Evolutionary conservation across 2,113 vertebrate genomes (phyloP).

Genomic region (Chlamydotis undulata): DNA sequence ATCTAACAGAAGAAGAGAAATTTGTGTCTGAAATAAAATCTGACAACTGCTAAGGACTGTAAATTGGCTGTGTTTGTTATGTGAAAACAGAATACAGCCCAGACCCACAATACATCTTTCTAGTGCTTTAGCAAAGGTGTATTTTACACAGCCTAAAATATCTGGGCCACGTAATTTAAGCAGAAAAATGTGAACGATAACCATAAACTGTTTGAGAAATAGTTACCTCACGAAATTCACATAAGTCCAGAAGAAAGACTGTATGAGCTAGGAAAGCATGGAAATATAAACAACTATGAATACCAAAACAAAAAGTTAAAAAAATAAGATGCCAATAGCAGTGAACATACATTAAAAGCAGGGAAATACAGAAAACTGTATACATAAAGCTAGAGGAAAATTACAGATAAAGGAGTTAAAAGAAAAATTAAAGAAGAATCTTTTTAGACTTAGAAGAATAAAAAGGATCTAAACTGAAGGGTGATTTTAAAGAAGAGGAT

Average conservation of each 20-base stretch:
- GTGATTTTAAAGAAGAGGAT: not conserved
- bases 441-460: not conserved
- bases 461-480: not conserved
- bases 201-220: not conserved
- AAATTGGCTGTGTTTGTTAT: not conserved
- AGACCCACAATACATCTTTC: not conserved
- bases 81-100: not conserved
- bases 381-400: not conserved
- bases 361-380: not conserved
- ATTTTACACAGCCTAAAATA: conserved; percentile 3
- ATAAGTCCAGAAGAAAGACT: not conserved
- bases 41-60: not conserved
- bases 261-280: not conserved
- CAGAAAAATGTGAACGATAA: not conserved
- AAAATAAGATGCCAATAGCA: not conserved
- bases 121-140: not conserved
- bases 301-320: not conserved
- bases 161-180: not conserved
- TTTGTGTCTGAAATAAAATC: conserved; percentile 21
- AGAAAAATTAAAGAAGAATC: not conserved
- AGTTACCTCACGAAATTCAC: not conserved
- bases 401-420: not conserved
- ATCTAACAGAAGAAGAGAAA: conserved; percentile 22
- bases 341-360: not conserved
- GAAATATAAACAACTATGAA: not conserved